Evolutionary conservation across 2,888 invertebrate species (phyloP), one percentile per base, ranked within the genome.

Genomic region (Sarcophaga rosellei): DNA sequence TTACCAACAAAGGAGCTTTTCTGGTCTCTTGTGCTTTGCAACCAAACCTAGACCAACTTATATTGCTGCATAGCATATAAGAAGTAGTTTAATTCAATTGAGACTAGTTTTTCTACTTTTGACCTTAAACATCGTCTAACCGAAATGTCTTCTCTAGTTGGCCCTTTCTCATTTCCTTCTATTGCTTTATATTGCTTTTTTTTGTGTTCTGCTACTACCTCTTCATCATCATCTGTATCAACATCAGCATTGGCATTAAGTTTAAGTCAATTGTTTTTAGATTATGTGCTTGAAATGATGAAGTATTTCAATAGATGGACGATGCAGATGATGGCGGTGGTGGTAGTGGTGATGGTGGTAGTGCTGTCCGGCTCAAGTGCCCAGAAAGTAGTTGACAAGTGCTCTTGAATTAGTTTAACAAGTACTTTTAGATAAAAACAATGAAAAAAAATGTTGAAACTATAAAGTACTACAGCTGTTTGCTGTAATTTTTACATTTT

Each of bases 251-350:
- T 3, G 53, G 15, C 23, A 75, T 57, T 66, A 76, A 77, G 73
- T 81, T 75, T 45, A 77, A 77, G 68, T 77, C 85, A 81, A 81
- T 85, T 81, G 84, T 81, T 85, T 85, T 85, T 68, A 77, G 81
- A 81, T 85, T 85, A 85, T 77, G 73, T 81, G 77, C 81, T 69
- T 47, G 73, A 69, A 62, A 69, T 74, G 77, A 73, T 74, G 73
- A 78, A 80, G 72, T 68, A 63, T 12, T 53, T 17, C 15, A 61
- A 65, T 35, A 6, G 35, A 6, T 6, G 6, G 35, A 35, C 35
- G 35, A 35, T 35, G 6, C 6, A 35, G 5, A 35, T 35, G 35
- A 2, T 10, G 35, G 35, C 10, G 35, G 35, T 47, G 70, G n/a
- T 68, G 1, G 0, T 17, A 5, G 8, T 53, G 15, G 3, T 15